Percentiles rank a stretch among this genome's conserved stretches.
phyloP scores from a whole-genome alignment of 2,888 invertebrate genomes.

The Cyclophora albipunctata region DNA sequence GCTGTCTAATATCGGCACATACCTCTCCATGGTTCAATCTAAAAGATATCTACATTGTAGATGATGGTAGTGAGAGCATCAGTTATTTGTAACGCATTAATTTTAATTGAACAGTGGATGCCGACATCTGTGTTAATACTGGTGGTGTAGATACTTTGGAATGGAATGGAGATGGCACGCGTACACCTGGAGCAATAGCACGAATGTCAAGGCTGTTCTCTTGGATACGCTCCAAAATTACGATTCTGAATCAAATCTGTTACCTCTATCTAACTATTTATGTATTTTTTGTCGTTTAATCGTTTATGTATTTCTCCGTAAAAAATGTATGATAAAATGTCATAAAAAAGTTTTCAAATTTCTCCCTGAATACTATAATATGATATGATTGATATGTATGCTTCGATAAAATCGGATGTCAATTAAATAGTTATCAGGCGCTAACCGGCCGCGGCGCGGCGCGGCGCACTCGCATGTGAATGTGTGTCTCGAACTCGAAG shows the following conservation, averaged over 20 bases:
- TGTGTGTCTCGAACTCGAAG: conserved; percentile 40
- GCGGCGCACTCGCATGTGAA: conserved; percentile 45
- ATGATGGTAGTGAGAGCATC: neutral
- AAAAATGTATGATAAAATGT: too few species aligned
- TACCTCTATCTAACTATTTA: too few species aligned
- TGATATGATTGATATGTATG: too few species aligned
- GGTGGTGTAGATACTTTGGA: conserved; percentile 21
- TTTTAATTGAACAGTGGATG: neutral
- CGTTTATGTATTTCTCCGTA: too few species aligned
- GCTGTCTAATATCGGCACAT: neutral
- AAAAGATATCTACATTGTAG: conserved; percentile 2
- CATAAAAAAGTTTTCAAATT: too few species aligned
- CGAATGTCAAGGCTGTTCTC: conserved; percentile 68
- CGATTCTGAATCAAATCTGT: conserved; percentile 3
- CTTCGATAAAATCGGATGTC: conserved; percentile 25
- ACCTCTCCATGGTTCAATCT: too few species aligned
- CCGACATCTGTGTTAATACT: too few species aligned
- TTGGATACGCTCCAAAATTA: conserved; percentile 62
- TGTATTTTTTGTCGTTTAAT: too few species aligned
- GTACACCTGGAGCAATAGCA: conserved; percentile 47
- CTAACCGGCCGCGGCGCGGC: conserved; percentile 27
- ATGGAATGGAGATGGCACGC: conserved; percentile 38
- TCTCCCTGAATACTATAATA: too few species aligned
- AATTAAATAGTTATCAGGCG: conserved; percentile 40
- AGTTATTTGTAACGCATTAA: conserved; percentile 29